Evolutionary conservation across 2,113 vertebrate genomes (phyloP).

Genomic region (Myotis yumanensis): DNA sequence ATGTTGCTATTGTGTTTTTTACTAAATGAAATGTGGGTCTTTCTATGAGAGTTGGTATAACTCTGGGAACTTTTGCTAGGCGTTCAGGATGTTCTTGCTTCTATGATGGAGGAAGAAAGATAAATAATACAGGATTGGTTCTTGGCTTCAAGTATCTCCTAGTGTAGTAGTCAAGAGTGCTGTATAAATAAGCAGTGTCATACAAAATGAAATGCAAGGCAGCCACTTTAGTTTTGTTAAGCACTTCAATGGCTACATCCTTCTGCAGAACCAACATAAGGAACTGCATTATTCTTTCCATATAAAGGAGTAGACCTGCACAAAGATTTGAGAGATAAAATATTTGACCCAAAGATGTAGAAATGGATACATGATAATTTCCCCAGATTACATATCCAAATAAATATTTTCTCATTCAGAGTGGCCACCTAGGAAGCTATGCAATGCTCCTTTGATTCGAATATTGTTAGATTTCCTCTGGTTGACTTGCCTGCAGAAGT

Average conservation of each 20-base stretch:
- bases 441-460: not conserved
- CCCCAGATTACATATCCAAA: not conserved
- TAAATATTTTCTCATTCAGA: slow-evolving; percentile 1
- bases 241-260: not conserved
- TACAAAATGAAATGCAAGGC: not conserved
- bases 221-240: not conserved
- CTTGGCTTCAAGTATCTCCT: slow-evolving; percentile 1
- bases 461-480: slow-evolving; percentile 21
- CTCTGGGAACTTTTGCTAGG: slow-evolving; percentile 2
- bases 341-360: not conserved
- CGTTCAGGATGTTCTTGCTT: not conserved
- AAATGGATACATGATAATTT: not conserved
- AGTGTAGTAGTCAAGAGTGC: not conserved
- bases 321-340: slow-evolving; percentile 23
- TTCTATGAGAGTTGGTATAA: slow-evolving; percentile 21
- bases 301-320: not conserved
- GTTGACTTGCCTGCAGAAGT: slow-evolving; percentile 12
- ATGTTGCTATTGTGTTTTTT: slow-evolving; percentile 42
- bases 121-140: not conserved
- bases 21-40: slow-evolving; percentile 29
- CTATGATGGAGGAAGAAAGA: not conserved
- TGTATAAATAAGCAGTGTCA: not conserved
- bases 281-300: not conserved
- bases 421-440: not conserved
- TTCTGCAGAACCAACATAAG: not conserved